These are phyloP conservation scores for Pelobates cultripes DNA, from an alignment of 2,797 vertebrate genomes.

Conservation along the genomic window DNA sequence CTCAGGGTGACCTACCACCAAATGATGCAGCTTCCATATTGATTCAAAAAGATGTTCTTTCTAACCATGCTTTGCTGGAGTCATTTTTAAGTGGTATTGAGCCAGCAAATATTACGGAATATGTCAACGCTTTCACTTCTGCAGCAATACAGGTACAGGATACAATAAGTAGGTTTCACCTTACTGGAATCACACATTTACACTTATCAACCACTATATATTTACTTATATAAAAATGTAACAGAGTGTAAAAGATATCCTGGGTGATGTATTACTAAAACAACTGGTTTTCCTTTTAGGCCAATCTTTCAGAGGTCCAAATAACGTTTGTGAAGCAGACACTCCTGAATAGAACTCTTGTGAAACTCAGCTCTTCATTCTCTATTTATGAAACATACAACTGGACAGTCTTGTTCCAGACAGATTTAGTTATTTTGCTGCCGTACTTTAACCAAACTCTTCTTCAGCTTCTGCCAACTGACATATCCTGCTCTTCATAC, in stretches of 20 bases:
- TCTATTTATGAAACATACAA: background rate
- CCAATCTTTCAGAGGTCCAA: background rate
- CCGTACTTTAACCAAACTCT: slow-evolving; percentile 10
- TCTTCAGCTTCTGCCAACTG: slow-evolving; percentile 14
- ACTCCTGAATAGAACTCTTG: background rate
- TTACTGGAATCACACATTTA: no score
- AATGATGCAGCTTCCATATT: background rate
- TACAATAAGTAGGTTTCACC: background rate
- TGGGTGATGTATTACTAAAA: no score
- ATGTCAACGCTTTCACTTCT: background rate
- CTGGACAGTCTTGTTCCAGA: slow-evolving; percentile 20
- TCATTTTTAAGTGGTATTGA: background rate
- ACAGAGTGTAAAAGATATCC: no score
- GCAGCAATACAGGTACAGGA: slow-evolving; percentile 4
- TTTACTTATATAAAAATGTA: no score
- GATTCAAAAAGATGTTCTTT: background rate
- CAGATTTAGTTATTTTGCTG: slow-evolving; percentile 2
- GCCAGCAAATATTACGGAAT: background rate
- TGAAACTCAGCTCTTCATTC: background rate
- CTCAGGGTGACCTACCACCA: background rate
- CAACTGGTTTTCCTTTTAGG: slow-evolving; percentile 11
- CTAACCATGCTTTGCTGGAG: background rate
- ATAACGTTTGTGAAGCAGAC: slow-evolving; percentile 7
- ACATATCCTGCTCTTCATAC: slow-evolving; percentile 36
- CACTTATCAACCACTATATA: no score